Base-by-base conservation (phyloP, 2,888 invertebrate genomes). In the Cryptops parisi region DNA sequence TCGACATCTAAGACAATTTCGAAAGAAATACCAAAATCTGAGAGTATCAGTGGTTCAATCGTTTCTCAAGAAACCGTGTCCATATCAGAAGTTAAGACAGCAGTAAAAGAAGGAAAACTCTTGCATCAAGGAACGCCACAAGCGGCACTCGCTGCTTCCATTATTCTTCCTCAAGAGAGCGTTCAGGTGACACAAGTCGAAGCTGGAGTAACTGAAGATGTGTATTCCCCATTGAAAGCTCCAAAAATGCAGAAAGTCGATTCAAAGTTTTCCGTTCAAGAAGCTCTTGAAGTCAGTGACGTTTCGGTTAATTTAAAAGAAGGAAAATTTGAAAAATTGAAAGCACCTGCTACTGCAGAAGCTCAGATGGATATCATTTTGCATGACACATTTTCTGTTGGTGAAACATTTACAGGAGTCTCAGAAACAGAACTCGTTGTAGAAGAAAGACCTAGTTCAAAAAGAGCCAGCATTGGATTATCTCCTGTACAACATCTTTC, bases 81-180 rank as follows among this genome's bases (percentile, higher is more conserved):
- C 17, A 38, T 57, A 9, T 27, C 56, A 19, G 55, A 59, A 23
- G 54, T 58, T 21, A 57, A 57, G 51, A 50, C 54, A 12, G 55
- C 52, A 6, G 12, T 52, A 4, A 55, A 53, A 53, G 58, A 58
- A 55, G 58, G 61, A 44, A 59, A 60, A 54, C 54, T 60, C 60
- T 58, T 52, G 50, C 24, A 55, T 55, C 5, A 55, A 54, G 53
- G 55, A 50, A 33, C 57, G 19, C 54, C 55, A n/a, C 49, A 58
- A 17, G 67, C 81, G 49, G 78, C 79, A 65, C 70, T 74, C 43
- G 77, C 78, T 59, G 76, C 77, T 62, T 64, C 74, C 25, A 74
- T 76, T 9, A 72, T 76, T 60, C 76, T 78, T 2, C 62, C 76
- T 17, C 80, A 81, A 57, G 84, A 87, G 61, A 77, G 77, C 60